These are phyloP conservation scores for Parotocinclus haroldoi DNA, from an alignment of 2,797 vertebrate species.

Conservation along the genomic window DNA sequence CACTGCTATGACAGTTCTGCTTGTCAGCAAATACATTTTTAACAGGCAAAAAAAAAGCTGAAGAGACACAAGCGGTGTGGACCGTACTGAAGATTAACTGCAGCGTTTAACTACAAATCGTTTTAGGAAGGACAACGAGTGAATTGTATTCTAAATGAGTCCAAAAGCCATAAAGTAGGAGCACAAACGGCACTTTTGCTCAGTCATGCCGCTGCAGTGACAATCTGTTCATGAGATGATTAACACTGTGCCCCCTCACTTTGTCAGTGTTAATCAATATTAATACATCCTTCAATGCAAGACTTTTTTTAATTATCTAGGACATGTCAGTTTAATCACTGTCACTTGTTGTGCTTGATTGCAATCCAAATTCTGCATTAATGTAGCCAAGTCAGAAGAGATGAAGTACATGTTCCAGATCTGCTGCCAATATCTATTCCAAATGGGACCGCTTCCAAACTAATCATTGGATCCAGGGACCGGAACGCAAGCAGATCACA, in stretches of 20 bases:
- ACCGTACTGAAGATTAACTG: too few species aligned
- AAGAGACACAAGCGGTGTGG: background rate
- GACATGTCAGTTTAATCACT: slow-evolving; percentile 34
- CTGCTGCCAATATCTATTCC: slow-evolving; percentile 27
- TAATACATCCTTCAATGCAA: slow-evolving; percentile 12
- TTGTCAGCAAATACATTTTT: slow-evolving; percentile 23
- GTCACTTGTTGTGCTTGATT: slow-evolving; percentile 29
- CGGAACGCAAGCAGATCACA: slow-evolving; percentile 22
- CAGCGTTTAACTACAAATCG: too few species aligned
- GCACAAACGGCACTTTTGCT: background rate
- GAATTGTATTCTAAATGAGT: background rate
- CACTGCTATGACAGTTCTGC: slow-evolving; percentile 17
- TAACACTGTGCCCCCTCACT: slow-evolving; percentile 11
- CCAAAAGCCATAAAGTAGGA: background rate
- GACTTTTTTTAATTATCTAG: slow-evolving; percentile 23
- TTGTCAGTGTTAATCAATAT: slow-evolving; percentile 22
- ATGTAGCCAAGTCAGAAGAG: slow-evolving; percentile 24
- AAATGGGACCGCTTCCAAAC: slow-evolving; percentile 30
- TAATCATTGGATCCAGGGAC: slow-evolving; percentile 14
- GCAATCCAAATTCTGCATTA: slow-evolving; percentile 17
- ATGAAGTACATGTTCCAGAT: slow-evolving; percentile 24
- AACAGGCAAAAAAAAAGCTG: slow-evolving; percentile 11
- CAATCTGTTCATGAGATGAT: slow-evolving; percentile 10
- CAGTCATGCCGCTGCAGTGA: slow-evolving; percentile 6
- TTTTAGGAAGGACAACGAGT: too few species aligned